Evolutionary conservation across 2,113 vertebrate species (phyloP), one percentile per base, ranked within the genome.

Genomic region (Labeo rohita): DNA sequence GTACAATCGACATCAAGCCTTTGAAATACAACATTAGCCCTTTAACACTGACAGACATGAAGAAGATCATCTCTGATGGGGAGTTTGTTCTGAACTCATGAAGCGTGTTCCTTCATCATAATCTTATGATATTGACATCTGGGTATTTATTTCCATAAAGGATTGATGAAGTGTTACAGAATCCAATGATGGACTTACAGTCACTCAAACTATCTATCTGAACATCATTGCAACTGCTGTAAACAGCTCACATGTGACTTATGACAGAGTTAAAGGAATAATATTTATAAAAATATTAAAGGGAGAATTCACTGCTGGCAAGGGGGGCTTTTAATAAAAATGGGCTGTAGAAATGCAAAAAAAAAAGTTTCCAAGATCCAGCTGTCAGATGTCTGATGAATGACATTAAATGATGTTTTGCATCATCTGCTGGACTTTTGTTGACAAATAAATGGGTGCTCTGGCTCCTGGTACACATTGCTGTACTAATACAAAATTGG

Each of bases 1-100:
- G 36, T 49, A 73, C 86, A 85, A 81, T 85, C 72, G 54, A 61
- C 56, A 89, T 59, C 49, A 36, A 73, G 82, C 47, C 76, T 43
- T 39, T 70, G 16, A 70, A 70, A 83, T 11, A 78, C 43, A 66
- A 21, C 6, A 83, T 49, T 68, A 82, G 59, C 23, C 50, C 65
- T 65, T 79, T 84, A 73, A 77, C 11, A 77, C 75, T 52, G 59
- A 63, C 43, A 63, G 50, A 34, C 81, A 74, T 43, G 76, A 50
- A 80, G 6, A 49, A 36, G n/a, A 52, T 65, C 28, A 80, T 76
- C 80, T 65, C 13, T 66, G 65, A 49, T 50, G 52, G 15, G 8
- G 45, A 28, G 80, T 85, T 85, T 88, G 70, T 70, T 82, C 84
- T 70, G 36, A 21, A 56, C 36, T 34, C 75, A 56, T 1, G 39